Conservation (phyloP, 2,888 invertebrate species). For the Drosophila helvetica region DNA sequence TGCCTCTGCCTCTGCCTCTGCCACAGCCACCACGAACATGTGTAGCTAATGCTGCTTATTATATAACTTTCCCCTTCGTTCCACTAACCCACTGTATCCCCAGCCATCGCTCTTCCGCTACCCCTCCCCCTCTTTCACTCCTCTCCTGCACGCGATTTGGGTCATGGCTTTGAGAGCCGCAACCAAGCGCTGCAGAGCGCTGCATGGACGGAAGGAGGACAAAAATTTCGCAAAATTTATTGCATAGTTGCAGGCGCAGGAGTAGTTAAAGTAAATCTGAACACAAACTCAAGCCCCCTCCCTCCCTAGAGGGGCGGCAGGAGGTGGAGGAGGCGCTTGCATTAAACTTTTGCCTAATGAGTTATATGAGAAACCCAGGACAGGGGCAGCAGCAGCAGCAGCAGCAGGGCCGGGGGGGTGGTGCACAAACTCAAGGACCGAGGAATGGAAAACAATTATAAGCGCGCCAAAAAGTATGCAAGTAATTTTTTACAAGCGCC, state of each 20-base stretch:
- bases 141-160: slow-evolving; percentile 38
- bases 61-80: slow-evolving; percentile 46
- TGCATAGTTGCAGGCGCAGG: slow-evolving; percentile 73
- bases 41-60: slow-evolving; percentile 69
- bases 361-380: slow-evolving; percentile 53
- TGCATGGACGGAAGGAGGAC: slow-evolving; percentile 34
- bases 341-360: slow-evolving; percentile 70
- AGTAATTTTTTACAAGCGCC: slow-evolving; percentile 55
- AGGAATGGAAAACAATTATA: slow-evolving; percentile 70
- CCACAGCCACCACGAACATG: slow-evolving; percentile 45
- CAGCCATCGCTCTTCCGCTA: slow-evolving; percentile 2
- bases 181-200: slow-evolving; percentile 6
- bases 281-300: no score
- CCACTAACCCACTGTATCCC: slow-evolving; percentile 3
- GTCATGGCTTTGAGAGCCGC: slow-evolving; percentile 53
- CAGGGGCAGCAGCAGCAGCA: not conserved
- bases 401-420: not conserved
- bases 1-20: no score
- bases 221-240: slow-evolving; percentile 67
- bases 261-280: slow-evolving; percentile 73
- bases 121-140: not conserved
- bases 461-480: slow-evolving; percentile 71
- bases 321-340: slow-evolving; percentile 28
- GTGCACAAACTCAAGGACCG: slow-evolving; percentile 6
- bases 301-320: slow-evolving; percentile 26